phyloP scores from a whole-genome alignment of 2,888 invertebrate species.

The Eurytoma californica region DNA sequence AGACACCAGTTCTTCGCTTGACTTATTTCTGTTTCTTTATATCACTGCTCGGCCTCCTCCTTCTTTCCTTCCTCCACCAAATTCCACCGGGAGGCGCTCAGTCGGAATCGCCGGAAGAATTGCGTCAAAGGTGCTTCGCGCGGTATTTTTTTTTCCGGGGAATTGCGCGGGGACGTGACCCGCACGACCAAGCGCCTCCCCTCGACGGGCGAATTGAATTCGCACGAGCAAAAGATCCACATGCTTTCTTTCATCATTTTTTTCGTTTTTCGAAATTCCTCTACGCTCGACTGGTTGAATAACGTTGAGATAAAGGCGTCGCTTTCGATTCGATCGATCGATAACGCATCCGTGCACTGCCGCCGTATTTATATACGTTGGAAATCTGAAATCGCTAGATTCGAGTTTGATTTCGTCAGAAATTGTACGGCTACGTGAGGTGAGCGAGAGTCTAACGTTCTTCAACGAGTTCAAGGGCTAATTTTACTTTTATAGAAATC shows the following conservation, averaged over 20 bases:
- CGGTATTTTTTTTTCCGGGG: not conserved
- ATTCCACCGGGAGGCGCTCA: not conserved
- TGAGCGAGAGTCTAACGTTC: not conserved
- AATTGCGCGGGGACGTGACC: too few species aligned
- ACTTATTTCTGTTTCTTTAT: not conserved
- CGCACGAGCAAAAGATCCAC: conserved; percentile 16
- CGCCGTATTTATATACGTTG: too few species aligned
- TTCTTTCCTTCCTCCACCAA: conserved; percentile 26
- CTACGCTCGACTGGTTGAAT: not conserved
- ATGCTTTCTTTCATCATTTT: not conserved
- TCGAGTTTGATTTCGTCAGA: too few species aligned
- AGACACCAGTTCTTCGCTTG: too few species aligned
- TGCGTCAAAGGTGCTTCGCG: not conserved
- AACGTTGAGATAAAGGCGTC: not conserved
- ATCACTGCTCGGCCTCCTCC: not conserved
- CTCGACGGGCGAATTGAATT: not conserved
- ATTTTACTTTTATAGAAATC: not conserved
- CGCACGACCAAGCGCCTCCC: not conserved
- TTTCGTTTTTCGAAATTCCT: not conserved
- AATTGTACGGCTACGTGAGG: too few species aligned
- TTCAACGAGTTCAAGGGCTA: not conserved
- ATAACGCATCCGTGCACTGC: too few species aligned
- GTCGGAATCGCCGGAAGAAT: too few species aligned
- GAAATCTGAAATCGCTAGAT: too few species aligned
- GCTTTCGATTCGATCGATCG: too few species aligned